A percentile compares a stretch with the other conserved stretches of the same genome.
Conservation (phyloP, 2,888 invertebrate species). For the Helleia helle region DNA sequence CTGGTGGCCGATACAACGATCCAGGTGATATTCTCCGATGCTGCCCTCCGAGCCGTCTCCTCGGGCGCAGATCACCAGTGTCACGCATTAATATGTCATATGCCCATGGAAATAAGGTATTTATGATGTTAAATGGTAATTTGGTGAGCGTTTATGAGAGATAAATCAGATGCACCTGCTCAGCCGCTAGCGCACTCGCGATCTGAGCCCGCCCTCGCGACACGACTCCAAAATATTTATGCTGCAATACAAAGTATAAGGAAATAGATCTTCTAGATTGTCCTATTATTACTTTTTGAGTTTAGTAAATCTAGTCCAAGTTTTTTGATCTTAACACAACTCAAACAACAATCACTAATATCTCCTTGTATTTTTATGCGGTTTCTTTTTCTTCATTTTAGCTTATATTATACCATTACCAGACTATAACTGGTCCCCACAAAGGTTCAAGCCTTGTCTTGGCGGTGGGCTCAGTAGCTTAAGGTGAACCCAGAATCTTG, state of each 20-base stretch:
- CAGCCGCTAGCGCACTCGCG: conserved; percentile 22
- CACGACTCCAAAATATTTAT: conserved; percentile 17
- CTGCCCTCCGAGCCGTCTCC: conserved; percentile 23
- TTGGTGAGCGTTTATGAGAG: conserved; percentile 24
- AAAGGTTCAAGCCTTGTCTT: too few species aligned
- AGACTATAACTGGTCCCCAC: too few species aligned
- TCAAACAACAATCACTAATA: too few species aligned
- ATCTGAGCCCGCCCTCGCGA: conserved; percentile 25
- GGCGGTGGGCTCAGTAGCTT: too few species aligned
- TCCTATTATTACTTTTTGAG: background rate
- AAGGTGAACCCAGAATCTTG: too few species aligned
- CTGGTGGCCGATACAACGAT: conserved; percentile 13
- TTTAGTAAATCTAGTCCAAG: background rate
- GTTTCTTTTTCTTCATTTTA: too few species aligned
- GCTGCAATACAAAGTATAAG: conserved; percentile 3
- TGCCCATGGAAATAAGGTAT: conserved; percentile 24
- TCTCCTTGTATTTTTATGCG: too few species aligned
- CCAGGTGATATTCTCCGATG: conserved; percentile 23
- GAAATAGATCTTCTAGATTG: background rate
- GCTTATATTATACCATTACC: too few species aligned
- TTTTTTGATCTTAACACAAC: too few species aligned
- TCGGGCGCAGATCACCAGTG: conserved; percentile 19
- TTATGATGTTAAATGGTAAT: conserved; percentile 23
- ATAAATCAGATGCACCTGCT: conserved; percentile 29
- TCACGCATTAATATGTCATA: conserved; percentile 24